phyloP scores from a whole-genome alignment of 2,888 invertebrate genomes.

The Ophioninae sp. region DNA sequence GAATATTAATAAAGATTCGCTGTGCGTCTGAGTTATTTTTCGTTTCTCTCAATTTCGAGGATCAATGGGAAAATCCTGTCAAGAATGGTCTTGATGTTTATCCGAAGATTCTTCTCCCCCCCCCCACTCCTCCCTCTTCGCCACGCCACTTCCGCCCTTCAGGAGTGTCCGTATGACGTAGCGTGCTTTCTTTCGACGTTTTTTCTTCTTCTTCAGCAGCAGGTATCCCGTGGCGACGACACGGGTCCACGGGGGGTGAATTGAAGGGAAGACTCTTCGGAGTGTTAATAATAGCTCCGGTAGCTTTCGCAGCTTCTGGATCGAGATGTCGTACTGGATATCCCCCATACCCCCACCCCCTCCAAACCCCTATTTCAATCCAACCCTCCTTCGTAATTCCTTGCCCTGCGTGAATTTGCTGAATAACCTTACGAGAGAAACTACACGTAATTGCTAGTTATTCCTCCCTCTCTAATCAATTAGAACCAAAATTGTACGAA shows the following conservation, averaged over 20 bases:
- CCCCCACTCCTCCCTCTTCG: too few species aligned
- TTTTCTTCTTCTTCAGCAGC: background rate
- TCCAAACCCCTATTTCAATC: background rate
- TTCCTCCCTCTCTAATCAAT: slow-evolving; percentile 39
- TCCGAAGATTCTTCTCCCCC: slow-evolving; percentile 23
- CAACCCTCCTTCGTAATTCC: too few species aligned
- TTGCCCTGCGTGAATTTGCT: background rate
- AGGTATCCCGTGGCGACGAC: slow-evolving; percentile 59
- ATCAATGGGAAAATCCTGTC: slow-evolving; percentile 54
- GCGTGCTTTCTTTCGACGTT: slow-evolving; percentile 28
- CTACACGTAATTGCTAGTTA: slow-evolving; percentile 44
- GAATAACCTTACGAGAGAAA: slow-evolving; percentile 19
- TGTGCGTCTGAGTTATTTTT: background rate
- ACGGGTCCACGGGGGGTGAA: slow-evolving; percentile 71
- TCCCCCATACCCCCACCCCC: background rate
- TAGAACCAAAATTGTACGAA: slow-evolving; percentile 23
- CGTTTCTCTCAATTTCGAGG: slow-evolving; percentile 39
- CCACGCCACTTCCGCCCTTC: too few species aligned
- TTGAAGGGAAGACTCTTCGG: slow-evolving; percentile 72
- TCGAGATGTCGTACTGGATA: slow-evolving; percentile 46
- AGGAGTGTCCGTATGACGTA: slow-evolving; percentile 34
- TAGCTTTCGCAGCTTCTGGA: slow-evolving; percentile 37
- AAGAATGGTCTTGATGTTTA: slow-evolving; percentile 50
- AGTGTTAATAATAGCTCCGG: slow-evolving; percentile 58
- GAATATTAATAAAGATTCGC: background rate